Conservation (phyloP, 2,113 vertebrate genomes). For the Brevimyrus niger region DNA sequence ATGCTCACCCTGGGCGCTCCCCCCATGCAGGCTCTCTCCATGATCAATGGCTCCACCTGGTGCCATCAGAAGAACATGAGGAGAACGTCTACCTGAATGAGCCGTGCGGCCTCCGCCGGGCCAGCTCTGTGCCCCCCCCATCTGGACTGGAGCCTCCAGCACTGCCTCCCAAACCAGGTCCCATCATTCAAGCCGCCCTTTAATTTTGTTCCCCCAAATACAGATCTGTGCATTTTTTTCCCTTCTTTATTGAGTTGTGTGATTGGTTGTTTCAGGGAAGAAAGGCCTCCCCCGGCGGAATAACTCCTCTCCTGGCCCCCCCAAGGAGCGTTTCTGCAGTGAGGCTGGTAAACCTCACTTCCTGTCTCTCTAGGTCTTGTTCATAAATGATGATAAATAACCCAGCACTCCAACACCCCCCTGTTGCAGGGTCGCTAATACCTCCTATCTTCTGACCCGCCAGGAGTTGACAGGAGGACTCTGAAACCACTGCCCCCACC, state of each 20-base stretch:
- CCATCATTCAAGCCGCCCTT: neutral
- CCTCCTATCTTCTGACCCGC: neutral
- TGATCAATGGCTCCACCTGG: neutral
- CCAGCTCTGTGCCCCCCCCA: neutral
- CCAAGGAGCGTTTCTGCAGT: neutral
- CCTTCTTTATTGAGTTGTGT: neutral
- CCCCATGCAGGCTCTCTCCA: neutral
- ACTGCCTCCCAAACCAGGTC: constrained; percentile 14
- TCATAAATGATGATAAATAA: neutral
- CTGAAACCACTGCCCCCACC: neutral
- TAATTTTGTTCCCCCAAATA: neutral
- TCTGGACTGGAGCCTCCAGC: neutral
- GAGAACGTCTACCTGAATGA: constrained; percentile 18
- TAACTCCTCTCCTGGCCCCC: neutral
- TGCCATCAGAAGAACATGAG: neutral
- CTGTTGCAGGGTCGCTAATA: neutral
- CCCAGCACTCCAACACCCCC: neutral
- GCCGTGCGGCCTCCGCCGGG: neutral
- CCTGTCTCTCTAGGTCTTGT: neutral
- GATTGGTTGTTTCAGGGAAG: constrained; percentile 14
- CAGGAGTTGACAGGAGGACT: neutral
- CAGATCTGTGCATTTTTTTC: neutral
- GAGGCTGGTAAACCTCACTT: neutral
- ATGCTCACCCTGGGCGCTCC: neutral
- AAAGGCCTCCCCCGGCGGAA: neutral